Conservation (phyloP, 2,888 invertebrate species). For the Phanerotoma sp. region DNA sequence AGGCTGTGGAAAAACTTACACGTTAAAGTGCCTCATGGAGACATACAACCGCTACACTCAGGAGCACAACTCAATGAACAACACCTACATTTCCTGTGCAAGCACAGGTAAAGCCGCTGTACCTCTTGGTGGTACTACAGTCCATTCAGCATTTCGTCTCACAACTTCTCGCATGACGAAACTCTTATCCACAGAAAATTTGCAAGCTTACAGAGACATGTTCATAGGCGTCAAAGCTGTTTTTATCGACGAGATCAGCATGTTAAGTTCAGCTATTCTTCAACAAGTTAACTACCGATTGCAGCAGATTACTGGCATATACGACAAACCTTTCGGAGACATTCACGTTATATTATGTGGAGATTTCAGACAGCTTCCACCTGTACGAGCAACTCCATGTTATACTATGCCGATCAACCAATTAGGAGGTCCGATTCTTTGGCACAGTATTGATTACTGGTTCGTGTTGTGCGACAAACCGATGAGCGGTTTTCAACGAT, state of each 20-base stretch:
- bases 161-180: conserved; percentile 33
- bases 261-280: not conserved
- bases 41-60: conserved; percentile 51
- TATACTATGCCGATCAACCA: conserved; percentile 26
- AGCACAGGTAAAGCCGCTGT: conserved; percentile 40
- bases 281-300: not conserved
- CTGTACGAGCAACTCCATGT: conserved; percentile 42
- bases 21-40: conserved; percentile 52
- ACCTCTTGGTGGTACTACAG: conserved; percentile 40
- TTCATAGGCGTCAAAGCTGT: not conserved
- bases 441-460: conserved; percentile 44
- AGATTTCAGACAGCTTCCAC: conserved; percentile 34
- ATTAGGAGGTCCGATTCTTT: conserved; percentile 35
- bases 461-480: conserved; percentile 46
- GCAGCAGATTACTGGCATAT: not conserved
- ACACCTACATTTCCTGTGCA: conserved; percentile 48
- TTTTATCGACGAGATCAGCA: not conserved
- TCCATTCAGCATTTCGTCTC: conserved; percentile 39
- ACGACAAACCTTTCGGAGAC: not conserved
- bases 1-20: conserved; percentile 46
- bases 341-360: not conserved
- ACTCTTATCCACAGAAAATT: conserved; percentile 15
- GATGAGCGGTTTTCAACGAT: conserved; percentile 44
- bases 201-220: not conserved
- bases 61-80: conserved; percentile 45